These are phyloP conservation scores for Ovibos moschatus DNA, from an alignment of 2,113 vertebrate species.

Conservation along the genomic window DNA sequence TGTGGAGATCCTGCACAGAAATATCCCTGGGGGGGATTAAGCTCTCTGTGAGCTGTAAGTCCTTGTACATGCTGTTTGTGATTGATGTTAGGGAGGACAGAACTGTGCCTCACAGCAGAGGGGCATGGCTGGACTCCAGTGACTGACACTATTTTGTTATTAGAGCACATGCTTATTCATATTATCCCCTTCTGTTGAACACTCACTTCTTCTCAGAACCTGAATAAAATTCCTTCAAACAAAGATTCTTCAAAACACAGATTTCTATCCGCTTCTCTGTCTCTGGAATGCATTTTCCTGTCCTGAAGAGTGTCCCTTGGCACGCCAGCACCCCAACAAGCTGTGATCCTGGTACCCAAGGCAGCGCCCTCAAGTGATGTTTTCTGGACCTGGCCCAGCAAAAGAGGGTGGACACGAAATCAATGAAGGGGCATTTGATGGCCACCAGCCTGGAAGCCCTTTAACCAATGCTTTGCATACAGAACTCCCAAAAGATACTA, in stretches of 20 bases:
- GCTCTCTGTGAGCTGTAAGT: neutral
- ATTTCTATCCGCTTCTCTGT: neutral
- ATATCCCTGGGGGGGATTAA: neutral
- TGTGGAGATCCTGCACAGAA: neutral
- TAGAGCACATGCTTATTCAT: neutral
- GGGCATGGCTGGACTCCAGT: neutral
- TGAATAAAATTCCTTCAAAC: constrained; percentile 14
- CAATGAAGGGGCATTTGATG: neutral
- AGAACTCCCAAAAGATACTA: neutral
- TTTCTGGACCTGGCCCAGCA: neutral
- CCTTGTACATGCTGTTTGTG: neutral
- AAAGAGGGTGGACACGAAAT: neutral
- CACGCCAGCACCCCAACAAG: neutral
- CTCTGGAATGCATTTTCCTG: neutral
- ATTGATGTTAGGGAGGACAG: neutral
- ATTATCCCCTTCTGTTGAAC: neutral
- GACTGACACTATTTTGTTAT: neutral
- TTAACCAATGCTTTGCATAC: neutral
- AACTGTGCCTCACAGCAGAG: neutral
- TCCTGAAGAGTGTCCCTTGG: neutral
- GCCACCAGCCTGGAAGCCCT: neutral
- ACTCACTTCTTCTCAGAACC: neutral
- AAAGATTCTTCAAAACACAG: neutral
- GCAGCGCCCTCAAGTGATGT: neutral
- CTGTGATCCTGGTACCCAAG: too few relatives aligned